Base-by-base conservation (phyloP, 2,888 invertebrate genomes). In the Phytoseiulus persimilis region DNA sequence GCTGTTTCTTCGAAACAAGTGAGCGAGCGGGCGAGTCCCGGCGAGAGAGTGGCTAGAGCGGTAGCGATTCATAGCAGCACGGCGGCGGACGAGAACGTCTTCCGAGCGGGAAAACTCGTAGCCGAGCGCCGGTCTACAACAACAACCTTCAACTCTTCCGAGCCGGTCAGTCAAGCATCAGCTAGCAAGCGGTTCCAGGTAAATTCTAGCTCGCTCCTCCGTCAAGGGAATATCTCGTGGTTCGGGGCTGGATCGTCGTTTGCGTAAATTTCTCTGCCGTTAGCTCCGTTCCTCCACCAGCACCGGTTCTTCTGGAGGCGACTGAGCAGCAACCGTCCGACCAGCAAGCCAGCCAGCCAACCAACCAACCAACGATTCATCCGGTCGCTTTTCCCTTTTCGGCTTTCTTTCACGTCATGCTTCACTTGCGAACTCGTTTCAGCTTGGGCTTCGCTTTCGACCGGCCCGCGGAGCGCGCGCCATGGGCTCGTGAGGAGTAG, bases 391-490 rank as follows among this genome's bases (percentile, higher is more conserved):
- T 65, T 65, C 65, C 65, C 65, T 65, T 65, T 65, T 65, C 65
- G 65, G 65, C 65, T 65, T 65, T 65, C 65, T 65, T 65, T 65
- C 65, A 65, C 65, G 65, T 65, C 65, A 65, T 65, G 65, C 65
- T 65, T 65, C 65, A 65, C 65, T 65, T 46, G 46, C 14, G 46
- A 6, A 46, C 46, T 46, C n/a, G n/a, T n/a, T n/a, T 3, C 9
- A 65, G 14, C 65, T 65, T 23, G 14, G 65, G 65, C 65, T 65
- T 65, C 65, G 65, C 18, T 65, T 65, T 65, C 5, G 65, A 28
- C 65, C 65, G 65, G 65, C 65, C 65, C 18, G 11, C 65, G 18
- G 65, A 65, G 65, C 65, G 65, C 5, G 65, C 65, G 65, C 65
- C 18, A 65, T 65, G 65, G 65, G 65, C 65, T 23, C 65, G 65